Conservation (phyloP, 1,140 invertebrate genomes). For the Drosophila sp. region DNA sequence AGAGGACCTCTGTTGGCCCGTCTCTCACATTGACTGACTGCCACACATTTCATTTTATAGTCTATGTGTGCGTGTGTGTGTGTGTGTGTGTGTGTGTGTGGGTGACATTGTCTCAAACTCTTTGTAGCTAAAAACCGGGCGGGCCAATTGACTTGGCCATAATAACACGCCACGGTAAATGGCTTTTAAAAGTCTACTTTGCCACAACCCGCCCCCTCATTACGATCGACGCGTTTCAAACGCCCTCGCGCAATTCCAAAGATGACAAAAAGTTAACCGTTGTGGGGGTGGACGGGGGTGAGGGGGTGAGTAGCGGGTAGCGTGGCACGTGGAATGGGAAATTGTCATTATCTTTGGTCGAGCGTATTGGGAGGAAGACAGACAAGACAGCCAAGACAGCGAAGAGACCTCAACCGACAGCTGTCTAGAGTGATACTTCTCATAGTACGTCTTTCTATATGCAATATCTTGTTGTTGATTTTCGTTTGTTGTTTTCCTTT, state of each 20-base stretch:
- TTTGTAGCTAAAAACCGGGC: slow-evolving; percentile 57
- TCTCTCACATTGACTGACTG: slow-evolving; percentile 82
- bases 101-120: slow-evolving; percentile 48
- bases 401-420: slow-evolving; percentile 42
- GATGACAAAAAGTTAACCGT: slow-evolving; percentile 62
- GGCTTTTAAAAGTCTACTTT: slow-evolving; percentile 83
- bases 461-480: slow-evolving; percentile 20
- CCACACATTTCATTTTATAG: slow-evolving; percentile 65
- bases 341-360: slow-evolving; percentile 73
- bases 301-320: background rate
- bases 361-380: slow-evolving; percentile 23
- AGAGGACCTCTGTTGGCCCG: slow-evolving; percentile 35
- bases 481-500: slow-evolving; percentile 2
- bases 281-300: slow-evolving; percentile 1
- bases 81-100: slow-evolving; percentile 1
- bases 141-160: slow-evolving; percentile 77
- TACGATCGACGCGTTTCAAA: slow-evolving; percentile 75
- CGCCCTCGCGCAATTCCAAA: slow-evolving; percentile 57
- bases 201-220: slow-evolving; percentile 74
- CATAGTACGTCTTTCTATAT: slow-evolving; percentile 15
- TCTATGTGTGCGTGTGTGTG: slow-evolving; percentile 5
- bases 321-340: slow-evolving; percentile 46
- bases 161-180: slow-evolving; percentile 81
- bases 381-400: slow-evolving; percentile 12
- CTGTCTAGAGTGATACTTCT: slow-evolving; percentile 51